Evolutionary conservation across 2,797 vertebrate genomes (phyloP), one percentile per base, ranked within the genome.

Genomic region (Gadopsis bispinosus): DNA sequence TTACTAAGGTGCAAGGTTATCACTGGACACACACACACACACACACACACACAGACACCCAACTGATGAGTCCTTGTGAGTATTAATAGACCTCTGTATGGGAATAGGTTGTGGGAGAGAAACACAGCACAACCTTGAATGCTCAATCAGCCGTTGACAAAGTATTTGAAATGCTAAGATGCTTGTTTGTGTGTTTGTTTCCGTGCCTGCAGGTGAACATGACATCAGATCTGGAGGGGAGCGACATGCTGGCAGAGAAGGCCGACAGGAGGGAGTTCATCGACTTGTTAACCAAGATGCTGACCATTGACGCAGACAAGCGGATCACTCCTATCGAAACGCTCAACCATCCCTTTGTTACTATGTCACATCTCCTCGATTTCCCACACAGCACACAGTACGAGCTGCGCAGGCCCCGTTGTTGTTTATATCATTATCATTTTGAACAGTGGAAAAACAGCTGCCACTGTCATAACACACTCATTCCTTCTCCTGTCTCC

Each of bases 331-430:
- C 98, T 2, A 97, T 99, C 0, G 98, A 99, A 94, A 99, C 98
- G 3, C 97, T 99, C 92, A 98, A 97, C 95, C 98, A 99, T 84
- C 96, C 98, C 50, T 99, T 99, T 73, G 97, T 99, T 81, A 99
- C 97, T 67, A 99, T 99, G 98, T 97, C 97, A 0, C 98, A 99
- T 86, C 93, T 99, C 76, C 96, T 99, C 0, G 98, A 99, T 93
- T 99, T 99, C 89, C 98, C 98, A 0, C 98, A 99, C 87, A 99
- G 98, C 92, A 95, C 97, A 92, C 98, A 99, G 98, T 99, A 96
- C 2, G 95, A 67, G 92, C 78, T 19, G 39, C 8, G 4, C 62
- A 0, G 12, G 26, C 53, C 59, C 19, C 4, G 39, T 33, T 63
- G 12, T 58, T 37, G 29, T 78, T 79, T 56, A 3, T 45, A 48